A percentile compares a stretch with the other conserved stretches of the same genome.
phyloP scores from a whole-genome alignment of 2,113 vertebrate species.

The Menidia beryllina region DNA sequence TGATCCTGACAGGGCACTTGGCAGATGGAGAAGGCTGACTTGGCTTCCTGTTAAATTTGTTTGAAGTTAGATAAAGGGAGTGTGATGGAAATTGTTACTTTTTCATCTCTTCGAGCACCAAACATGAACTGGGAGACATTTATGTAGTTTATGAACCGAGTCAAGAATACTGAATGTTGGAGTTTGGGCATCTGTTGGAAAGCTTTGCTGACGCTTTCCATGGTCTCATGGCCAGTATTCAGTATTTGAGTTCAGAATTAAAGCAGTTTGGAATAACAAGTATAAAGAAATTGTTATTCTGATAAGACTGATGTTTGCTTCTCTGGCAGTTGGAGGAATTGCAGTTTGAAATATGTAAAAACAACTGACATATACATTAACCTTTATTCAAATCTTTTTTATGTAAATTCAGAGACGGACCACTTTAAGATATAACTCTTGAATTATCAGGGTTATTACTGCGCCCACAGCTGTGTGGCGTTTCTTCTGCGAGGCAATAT shows the following conservation, averaged over 20 bases:
- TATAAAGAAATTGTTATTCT: neutral
- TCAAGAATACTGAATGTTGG: neutral
- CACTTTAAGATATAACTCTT: too few relatives aligned
- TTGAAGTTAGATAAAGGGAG: neutral
- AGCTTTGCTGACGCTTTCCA: neutral
- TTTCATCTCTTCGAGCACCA: neutral
- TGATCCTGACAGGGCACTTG: constrained; percentile 8
- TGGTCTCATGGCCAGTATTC: neutral
- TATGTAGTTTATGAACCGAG: neutral
- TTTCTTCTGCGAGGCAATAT: neutral
- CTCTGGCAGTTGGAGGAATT: constrained; percentile 1
- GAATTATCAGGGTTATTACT: constrained; percentile 4
- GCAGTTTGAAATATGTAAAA: constrained; percentile 14
- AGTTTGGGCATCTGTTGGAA: constrained; percentile 9
- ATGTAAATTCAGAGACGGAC: constrained; percentile 6
- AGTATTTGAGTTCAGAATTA: neutral
- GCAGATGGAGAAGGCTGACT: neutral
- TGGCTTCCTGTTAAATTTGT: neutral
- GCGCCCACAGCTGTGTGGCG: neutral
- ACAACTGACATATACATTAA: constrained; percentile 10
- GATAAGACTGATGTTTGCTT: neutral
- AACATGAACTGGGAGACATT: neutral
- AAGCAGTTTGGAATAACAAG: neutral
- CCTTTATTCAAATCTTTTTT: constrained; percentile 18
- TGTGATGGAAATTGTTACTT: neutral